Evolutionary conservation across 2,113 vertebrate genomes (phyloP), one percentile per base, ranked within the genome.

Genomic region (Chaetodon auriga): DNA sequence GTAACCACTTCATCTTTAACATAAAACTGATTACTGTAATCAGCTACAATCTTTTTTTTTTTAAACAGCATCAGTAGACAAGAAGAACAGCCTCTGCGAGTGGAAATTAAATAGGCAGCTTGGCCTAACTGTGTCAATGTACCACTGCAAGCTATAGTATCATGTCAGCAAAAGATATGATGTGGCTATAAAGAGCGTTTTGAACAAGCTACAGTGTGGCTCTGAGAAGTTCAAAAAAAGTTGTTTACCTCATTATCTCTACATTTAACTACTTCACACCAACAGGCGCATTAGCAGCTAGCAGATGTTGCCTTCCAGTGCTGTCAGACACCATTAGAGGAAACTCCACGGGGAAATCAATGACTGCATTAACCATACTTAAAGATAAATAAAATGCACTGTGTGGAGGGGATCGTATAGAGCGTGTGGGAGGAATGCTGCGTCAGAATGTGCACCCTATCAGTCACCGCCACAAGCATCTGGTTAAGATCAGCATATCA

Each of bases 161-260:
- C 3, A 25, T n/a, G 23, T 53, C 6, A 6, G 25, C 75, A 72
- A 61, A 78, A 68, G 6, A 72, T 57, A 19, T 38, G 14, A 71
- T 43, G 54, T 55, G 13, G 65, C 36, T 58, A 2, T 10, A 45
- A 45, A 45, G 7, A 45, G 18, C 2, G 30, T 30, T 3, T 30
- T 30, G 45, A 49, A 58, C 25, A 23, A 36, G 6, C 21, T 25
- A 6, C 43, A 49, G n/a, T 30, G 43, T 21, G 5, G 23, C 43
- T 66, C 13, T 13, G 53, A 71, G 30, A 76, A 61, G 51, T 57
- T 57, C 53, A 60, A 62, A 30, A 30, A 30, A 30, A 30, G 30
- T 30, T 38, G 46, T 88, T 84, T 86, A 55, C 15, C 80, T 86
- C 81, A 61, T 79, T 81, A 79, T 69, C 57, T 71, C 60, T 9